phyloP scores from a whole-genome alignment of 2,797 vertebrate species.

The Astyanax mexicanus region DNA sequence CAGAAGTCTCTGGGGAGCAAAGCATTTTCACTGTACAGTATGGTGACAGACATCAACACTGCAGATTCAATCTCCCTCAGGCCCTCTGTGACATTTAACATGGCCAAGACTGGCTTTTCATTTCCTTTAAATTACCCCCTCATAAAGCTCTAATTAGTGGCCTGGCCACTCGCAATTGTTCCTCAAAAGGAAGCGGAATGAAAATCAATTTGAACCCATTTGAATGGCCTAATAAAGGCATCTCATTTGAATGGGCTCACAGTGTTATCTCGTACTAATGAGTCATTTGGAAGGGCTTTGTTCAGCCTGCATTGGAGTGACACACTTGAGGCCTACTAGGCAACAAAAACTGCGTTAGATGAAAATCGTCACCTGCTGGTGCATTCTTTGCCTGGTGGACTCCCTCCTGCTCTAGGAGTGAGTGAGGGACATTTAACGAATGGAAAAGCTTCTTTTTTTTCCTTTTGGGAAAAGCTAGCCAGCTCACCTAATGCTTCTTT shows the following conservation, averaged over 20 bases:
- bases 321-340: constrained; percentile 42
- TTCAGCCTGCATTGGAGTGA: constrained; percentile 34
- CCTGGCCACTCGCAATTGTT: constrained; percentile 29
- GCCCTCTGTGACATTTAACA: constrained; percentile 55
- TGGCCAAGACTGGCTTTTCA: constrained; percentile 43
- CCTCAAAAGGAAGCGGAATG: constrained; percentile 43
- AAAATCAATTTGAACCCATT: constrained; percentile 56
- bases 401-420: neutral
- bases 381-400: neutral
- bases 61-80: constrained; percentile 39
- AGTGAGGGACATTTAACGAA: neutral
- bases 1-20: constrained; percentile 12
- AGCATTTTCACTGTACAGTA: constrained; percentile 38
- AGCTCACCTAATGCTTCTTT: neutral
- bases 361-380: constrained; percentile 33
- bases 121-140: constrained; percentile 53
- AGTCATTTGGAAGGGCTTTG: constrained; percentile 47
- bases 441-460: neutral
- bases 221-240: constrained; percentile 55
- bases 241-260: constrained; percentile 33
- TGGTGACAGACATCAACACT: constrained; percentile 37
- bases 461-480: neutral
- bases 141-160: constrained; percentile 58
- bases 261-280: constrained; percentile 50
- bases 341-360: constrained; percentile 20